Percentiles rank a stretch among this genome's conserved stretches.
Evolutionary conservation across 2,888 invertebrate genomes (phyloP).

Genomic region (Pharmacophagus antenor): DNA sequence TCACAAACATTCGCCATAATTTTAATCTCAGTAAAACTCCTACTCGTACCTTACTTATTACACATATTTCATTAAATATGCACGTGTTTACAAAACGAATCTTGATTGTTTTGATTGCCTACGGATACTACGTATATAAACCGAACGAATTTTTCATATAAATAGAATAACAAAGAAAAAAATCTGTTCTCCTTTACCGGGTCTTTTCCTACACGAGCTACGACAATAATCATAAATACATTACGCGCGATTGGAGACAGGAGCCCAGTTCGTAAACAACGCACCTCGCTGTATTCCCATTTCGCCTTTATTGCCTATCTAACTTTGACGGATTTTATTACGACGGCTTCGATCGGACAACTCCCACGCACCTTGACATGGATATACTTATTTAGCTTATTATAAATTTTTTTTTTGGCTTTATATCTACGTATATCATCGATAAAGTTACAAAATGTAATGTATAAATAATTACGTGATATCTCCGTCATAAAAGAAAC

Average conservation of each 20-base stretch:
- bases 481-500: not conserved
- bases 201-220: conserved; percentile 41
- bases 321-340: conserved; percentile 75
- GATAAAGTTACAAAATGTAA: no score
- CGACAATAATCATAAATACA: conserved; percentile 80
- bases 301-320: conserved; percentile 71
- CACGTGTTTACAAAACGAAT: not conserved
- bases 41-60: not conserved
- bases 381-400: conserved; percentile 30
- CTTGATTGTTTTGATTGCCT: not conserved
- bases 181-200: conserved; percentile 36
- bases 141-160: not conserved
- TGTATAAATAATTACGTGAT: no score
- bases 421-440: no score
- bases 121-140: not conserved
- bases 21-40: not conserved
- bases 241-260: conserved; percentile 75
- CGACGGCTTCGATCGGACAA: conserved; percentile 40
- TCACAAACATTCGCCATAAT: not conserved
- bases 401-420: not conserved
- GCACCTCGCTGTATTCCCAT: conserved; percentile 48
- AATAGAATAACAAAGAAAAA: conserved; percentile 16
- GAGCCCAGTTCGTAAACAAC: conserved; percentile 74
- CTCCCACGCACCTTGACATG: conserved; percentile 19
- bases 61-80: not conserved